Conservation (phyloP, 2,797 vertebrate species). For the Hipposideros larvatus region DNA sequence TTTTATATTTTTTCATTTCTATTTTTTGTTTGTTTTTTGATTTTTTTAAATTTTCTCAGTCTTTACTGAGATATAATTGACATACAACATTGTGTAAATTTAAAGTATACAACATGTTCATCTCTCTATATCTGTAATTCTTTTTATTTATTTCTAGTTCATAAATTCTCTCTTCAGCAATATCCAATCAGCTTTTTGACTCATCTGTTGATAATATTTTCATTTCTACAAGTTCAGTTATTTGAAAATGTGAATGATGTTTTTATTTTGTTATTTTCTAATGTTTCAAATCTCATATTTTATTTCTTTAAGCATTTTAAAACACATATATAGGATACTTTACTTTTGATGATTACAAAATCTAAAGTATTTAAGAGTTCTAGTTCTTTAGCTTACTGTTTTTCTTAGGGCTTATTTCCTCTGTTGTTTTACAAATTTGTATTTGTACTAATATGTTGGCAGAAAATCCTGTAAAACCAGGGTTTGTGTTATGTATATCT, state of each 20-base stretch:
- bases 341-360: background rate
- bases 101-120: background rate
- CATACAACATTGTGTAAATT: background rate
- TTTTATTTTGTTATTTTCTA: background rate
- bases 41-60: background rate
- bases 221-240: background rate
- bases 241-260: background rate
- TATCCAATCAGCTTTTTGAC: background rate
- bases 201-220: background rate
- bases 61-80: background rate
- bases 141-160: background rate
- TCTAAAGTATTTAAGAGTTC: background rate
- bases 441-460: background rate
- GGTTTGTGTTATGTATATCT: background rate
- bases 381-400: background rate
- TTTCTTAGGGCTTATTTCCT: background rate
- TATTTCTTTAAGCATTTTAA: conserved; percentile 15
- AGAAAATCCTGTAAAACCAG: background rate
- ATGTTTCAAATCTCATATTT: background rate
- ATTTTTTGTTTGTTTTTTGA: background rate
- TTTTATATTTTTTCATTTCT: background rate
- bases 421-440: background rate
- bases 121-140: background rate
- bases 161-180: background rate
- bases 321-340: background rate